Conservation (phyloP, 1,140 invertebrate genomes). For the Aricia agestis region DNA sequence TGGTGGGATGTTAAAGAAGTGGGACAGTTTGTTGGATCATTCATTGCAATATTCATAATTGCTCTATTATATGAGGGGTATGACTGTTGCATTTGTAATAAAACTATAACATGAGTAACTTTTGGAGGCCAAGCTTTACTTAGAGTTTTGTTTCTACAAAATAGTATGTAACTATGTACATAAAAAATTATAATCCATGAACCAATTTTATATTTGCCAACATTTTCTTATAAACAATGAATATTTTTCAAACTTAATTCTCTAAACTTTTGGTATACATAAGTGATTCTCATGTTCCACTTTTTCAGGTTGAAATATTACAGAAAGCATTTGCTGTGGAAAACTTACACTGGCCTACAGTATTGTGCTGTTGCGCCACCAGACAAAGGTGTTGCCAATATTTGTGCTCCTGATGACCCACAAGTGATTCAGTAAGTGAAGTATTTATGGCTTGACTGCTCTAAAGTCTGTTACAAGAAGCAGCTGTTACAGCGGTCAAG, state of each 20-base stretch:
- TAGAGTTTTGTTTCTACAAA: too few species aligned
- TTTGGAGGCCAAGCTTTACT: too few species aligned
- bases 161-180: too few species aligned
- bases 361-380: constrained; percentile 83
- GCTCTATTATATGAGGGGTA: constrained; percentile 93
- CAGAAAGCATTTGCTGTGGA: constrained; percentile 89
- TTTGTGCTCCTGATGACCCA: constrained; percentile 79
- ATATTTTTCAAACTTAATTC: too few species aligned
- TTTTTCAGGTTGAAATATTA: constrained; percentile 87
- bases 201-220: neutral
- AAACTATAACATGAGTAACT: too few species aligned
- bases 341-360: constrained; percentile 80
- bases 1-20: constrained; percentile 85
- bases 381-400: constrained; percentile 78
- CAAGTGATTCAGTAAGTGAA: constrained; percentile 81
- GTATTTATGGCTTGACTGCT: too few species aligned
- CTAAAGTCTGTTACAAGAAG: too few species aligned
- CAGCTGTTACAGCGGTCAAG: too few species aligned
- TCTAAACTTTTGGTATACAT: too few species aligned
- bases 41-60: constrained; percentile 91
- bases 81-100: constrained; percentile 21
- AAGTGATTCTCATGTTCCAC: neutral
- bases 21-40: constrained; percentile 87
- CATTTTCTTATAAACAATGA: too few species aligned
- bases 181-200: too few species aligned